Percentiles rank a stretch among this genome's conserved stretches.
Evolutionary conservation across 2,888 invertebrate genomes (phyloP).

Genomic region (Melanchra persicariae): DNA sequence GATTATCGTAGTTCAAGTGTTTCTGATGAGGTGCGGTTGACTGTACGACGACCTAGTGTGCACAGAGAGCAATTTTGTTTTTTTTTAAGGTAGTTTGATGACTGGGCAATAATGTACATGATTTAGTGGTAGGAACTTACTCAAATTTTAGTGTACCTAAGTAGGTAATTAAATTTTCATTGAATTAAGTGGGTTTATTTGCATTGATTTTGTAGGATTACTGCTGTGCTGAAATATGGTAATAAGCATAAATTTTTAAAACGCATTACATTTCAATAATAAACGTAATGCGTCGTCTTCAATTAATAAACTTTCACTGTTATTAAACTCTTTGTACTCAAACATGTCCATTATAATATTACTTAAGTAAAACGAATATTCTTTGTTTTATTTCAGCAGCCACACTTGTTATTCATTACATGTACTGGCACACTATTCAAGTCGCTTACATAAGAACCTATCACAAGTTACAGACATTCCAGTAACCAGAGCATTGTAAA

Average conservation of each 20-base stretch:
- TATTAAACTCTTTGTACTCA: not conserved
- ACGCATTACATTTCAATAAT: not conserved
- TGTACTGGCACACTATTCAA: constrained; percentile 1
- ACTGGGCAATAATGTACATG: constrained; percentile 9
- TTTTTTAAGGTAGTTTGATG: not conserved
- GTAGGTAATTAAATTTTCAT: constrained; percentile 5
- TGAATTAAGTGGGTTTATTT: constrained; percentile 12
- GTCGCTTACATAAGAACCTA: constrained; percentile 20
- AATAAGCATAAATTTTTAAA: not conserved
- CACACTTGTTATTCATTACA: not conserved
- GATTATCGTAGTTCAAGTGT: not conserved
- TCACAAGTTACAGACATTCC: constrained; percentile 12
- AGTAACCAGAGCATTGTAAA: constrained; percentile 10
- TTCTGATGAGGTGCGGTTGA: not conserved
- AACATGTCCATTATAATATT: not conserved
- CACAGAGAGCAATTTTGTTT: not conserved
- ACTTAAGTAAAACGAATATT: not conserved
- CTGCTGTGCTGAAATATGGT: not conserved
- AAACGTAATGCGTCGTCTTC: too few relatives aligned
- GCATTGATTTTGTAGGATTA: not conserved
- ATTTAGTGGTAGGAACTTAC: constrained; percentile 28
- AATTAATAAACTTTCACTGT: not conserved
- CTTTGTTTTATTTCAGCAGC: not conserved
- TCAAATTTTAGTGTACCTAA: not conserved
- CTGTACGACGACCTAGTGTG: constrained; percentile 7